phyloP scores from a whole-genome alignment of 2,113 vertebrate genomes.

The Merops nubicus region DNA sequence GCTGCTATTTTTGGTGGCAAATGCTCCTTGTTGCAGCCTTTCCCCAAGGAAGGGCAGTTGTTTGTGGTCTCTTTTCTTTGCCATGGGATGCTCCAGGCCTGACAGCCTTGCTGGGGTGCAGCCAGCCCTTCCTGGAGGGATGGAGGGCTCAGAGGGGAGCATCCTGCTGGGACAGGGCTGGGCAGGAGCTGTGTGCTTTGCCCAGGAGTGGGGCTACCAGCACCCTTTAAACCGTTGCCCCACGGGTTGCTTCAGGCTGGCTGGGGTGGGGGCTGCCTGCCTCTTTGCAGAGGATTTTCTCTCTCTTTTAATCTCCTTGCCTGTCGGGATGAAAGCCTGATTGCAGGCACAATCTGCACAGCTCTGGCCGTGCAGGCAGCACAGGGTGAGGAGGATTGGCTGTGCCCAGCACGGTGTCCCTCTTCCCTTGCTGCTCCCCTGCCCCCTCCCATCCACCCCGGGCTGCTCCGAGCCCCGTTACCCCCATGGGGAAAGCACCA shows the following conservation, averaged over 20 bases:
- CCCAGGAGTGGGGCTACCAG: background rate
- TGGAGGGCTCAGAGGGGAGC: background rate
- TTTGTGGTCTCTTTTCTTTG: background rate
- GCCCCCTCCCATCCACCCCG: fast-evolving
- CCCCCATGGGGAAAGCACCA: fast-evolving
- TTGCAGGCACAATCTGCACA: background rate
- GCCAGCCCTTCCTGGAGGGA: fast-evolving
- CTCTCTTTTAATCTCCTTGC: conserved; percentile 12
- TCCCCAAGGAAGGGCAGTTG: background rate
- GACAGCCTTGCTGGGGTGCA: background rate
- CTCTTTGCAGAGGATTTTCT: background rate
- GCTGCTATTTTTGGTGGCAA: background rate
- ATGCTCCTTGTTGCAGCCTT: background rate
- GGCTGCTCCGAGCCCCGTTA: fast-evolving
- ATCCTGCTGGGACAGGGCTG: background rate
- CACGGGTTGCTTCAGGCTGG: fast-evolving
- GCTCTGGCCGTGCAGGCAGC: background rate
- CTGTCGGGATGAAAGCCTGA: background rate
- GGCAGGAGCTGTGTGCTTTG: background rate
- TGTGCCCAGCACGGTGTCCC: fast-evolving
- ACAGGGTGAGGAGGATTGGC: background rate
- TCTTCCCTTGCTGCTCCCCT: background rate
- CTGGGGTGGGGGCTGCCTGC: background rate
- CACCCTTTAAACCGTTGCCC: background rate
- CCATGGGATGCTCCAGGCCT: background rate